Base-by-base conservation (phyloP, 1,140 invertebrate species). In the Diabrotica virgifera region DNA sequence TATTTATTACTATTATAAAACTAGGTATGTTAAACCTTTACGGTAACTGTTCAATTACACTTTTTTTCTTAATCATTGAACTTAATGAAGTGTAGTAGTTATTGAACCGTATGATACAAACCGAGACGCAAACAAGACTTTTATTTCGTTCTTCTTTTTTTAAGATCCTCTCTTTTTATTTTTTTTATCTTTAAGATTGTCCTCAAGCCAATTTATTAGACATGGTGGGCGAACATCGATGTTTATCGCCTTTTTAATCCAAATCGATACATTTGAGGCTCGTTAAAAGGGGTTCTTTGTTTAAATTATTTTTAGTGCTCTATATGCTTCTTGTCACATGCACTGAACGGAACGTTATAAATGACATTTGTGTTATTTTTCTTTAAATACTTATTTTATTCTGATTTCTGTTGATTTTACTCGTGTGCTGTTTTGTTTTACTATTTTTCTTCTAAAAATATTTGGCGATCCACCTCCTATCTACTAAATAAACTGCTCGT, bases 121-220 rank as follows among this genome's bases (percentile, higher is more conserved):
- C n/a, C 40, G n/a, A 46, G 40, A 46, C 8, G n/a, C 40, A 8
- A 46, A 46, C 40, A 24, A 24, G 24, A 24, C 24, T 24, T 24
- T 24, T 24, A 24, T 24, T 24, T 24, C 24, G 24, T 46, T n/a
- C n/a, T 46, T 46, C 4, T 46, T 46, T 46, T 46, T 46, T 46
- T n/a, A 46, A 10, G n/a, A 6, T 10, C 40, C 4, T 46, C n/a
- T 46, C 40, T 46, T n/a, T 46, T n/a, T 46, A 8, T 46, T 46
- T 46, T 46, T 46, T 46, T 46, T 46, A 5, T n/a, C n/a, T 46
- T 8, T 46, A 46, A 46, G 40, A 46, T 10, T 46, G 40, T 46
- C 40, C 40, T 46, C 40, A 46, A 46, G 40, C 40, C 40, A n/a
- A 46, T 46, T 46, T 46, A 46, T 46, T 46, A 46, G 40, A 46